phyloP scores from a whole-genome alignment of 2,113 vertebrate species.

The Pelusios castaneus region DNA sequence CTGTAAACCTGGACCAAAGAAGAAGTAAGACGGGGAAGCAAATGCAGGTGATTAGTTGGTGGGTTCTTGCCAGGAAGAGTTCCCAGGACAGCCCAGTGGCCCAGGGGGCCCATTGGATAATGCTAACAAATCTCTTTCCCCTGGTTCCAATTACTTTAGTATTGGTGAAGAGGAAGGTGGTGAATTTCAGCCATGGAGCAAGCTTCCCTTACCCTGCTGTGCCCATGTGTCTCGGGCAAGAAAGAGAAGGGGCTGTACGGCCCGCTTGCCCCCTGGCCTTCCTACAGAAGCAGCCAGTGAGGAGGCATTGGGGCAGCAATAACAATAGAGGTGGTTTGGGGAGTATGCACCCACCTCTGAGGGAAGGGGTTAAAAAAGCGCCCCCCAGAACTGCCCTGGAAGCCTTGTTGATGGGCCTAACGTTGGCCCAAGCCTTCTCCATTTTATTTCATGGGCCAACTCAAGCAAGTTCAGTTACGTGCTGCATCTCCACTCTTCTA shows the following conservation, averaged over 20 bases:
- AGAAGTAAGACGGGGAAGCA: not conserved
- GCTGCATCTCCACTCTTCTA: not conserved
- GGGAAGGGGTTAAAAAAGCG: not conserved
- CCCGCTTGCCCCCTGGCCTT: not conserved
- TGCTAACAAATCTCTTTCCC: not conserved
- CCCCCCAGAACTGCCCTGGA: not conserved
- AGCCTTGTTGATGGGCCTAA: not conserved
- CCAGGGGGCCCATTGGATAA: not conserved
- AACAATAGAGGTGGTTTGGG: not conserved
- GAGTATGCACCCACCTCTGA: not conserved
- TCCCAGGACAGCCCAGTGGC: not conserved
- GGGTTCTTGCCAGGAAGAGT: not conserved
- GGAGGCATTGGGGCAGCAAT: not conserved
- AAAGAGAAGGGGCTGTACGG: not conserved
- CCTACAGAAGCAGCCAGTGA: not conserved
- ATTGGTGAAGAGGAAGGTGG: not conserved
- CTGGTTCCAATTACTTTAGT: not conserved
- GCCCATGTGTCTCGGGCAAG: not conserved
- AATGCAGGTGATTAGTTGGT: not conserved
- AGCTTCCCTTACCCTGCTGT: not conserved
- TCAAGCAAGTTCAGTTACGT: not conserved
- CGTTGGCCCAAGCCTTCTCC: not conserved
- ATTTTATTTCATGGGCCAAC: not conserved
- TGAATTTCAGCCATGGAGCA: not conserved
- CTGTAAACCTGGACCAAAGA: slow-evolving; percentile 86